Evolutionary conservation across 2,113 vertebrate species (phyloP), one percentile per base, ranked within the genome.

Genomic region (Sceloporus undulatus): DNA sequence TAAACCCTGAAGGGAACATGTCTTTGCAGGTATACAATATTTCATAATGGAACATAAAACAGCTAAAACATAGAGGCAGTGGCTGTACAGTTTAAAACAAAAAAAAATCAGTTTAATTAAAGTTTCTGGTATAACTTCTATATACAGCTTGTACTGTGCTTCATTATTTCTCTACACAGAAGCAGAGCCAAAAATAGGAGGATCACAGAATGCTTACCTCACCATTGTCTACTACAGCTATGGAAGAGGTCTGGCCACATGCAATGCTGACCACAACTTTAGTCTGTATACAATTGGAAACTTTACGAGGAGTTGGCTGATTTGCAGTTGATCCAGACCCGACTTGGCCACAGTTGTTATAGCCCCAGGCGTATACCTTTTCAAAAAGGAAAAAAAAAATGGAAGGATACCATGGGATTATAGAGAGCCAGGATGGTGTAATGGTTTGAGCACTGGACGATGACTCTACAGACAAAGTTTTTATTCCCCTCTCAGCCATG

Each of bases 291-390:
- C 97, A 98, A 95, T 96, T 97, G 0, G 98, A 98, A 83, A 99
- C 98, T 91, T 96, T 97, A 3, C 99, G 98, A 79, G 99, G 98
- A 16, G 97, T 98, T 84, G 98, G 97, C 93, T 99, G 99, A 93
- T 98, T 99, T 1, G 98, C 97, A 5, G 98, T 99, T 91, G 98
- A 99, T 91, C 98, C 99, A 34, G 98, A 99, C 79, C 99, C 99
- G 93, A 99, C 98, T 84, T 99, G 99, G 84, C 99, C 99, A 89
- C 98, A 99, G 96, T 99, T 99, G 87, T 99, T 99, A 94, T 99
- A 99, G 91, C 99, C 99, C 99, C 99, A 99, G 1, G 98, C 98
- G 3, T 97, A 99, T 1, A 99, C 97, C 99, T 99, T 93, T 38
- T 70, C 89, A 91, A 4, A 85, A 87, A 27, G 74, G 56, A 92